Conservation (phyloP, 2,888 invertebrate genomes). For the Folsomia manolachei region DNA sequence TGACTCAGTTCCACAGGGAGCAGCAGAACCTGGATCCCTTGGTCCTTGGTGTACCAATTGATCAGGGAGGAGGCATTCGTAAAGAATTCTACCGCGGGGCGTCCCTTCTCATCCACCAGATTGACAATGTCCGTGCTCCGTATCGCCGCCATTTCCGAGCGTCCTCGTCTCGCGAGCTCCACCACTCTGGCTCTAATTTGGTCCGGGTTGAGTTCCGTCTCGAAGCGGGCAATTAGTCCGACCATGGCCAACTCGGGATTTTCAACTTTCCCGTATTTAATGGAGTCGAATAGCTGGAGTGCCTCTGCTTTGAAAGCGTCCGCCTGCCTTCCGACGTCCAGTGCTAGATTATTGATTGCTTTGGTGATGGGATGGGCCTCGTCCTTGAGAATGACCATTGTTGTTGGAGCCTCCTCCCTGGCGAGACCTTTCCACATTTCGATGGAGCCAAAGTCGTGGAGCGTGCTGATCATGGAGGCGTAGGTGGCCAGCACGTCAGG, state of each 20-base stretch:
- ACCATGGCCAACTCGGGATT: background rate
- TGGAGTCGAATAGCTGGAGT: background rate
- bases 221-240: background rate
- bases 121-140: constrained; percentile 6
- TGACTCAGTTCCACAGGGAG: background rate
- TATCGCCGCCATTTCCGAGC: constrained; percentile 11
- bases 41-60: constrained; percentile 14
- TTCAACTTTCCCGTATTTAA: background rate
- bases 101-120: background rate
- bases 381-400: background rate
- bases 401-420: background rate
- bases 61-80: constrained; percentile 13
- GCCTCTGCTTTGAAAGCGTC: background rate
- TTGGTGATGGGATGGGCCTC: constrained; percentile 18
- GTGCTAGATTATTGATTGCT: background rate
- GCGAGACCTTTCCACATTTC: constrained; percentile 6
- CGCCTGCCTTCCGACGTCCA: background rate
- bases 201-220: background rate
- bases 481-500: constrained; percentile 12
- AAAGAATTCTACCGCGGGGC: constrained; percentile 8
- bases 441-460: background rate
- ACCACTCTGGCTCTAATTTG: background rate
- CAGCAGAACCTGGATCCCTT: constrained; percentile 17
- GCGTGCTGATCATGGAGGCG: constrained; percentile 7
- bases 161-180: background rate